phyloP scores from a whole-genome alignment of 2,113 vertebrate genomes.

The Kryptolebias marmoratus region DNA sequence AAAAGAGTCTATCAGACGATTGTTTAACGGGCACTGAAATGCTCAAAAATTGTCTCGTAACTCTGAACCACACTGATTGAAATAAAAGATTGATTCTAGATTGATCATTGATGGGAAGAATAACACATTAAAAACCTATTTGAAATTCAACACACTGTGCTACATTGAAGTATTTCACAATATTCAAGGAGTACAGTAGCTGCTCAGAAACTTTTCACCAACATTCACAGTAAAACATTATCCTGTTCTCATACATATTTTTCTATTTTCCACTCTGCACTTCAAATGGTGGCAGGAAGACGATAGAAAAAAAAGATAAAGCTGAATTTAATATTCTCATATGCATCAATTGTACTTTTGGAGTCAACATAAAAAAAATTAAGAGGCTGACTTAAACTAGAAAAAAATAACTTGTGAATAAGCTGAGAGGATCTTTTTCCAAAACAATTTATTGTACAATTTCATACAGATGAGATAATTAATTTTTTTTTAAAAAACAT shows the following conservation, averaged over 20 bases:
- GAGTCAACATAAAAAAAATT: background rate
- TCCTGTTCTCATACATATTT: background rate
- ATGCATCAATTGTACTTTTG: background rate
- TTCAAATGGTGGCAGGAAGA: background rate
- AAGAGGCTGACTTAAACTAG: background rate
- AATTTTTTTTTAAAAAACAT: background rate
- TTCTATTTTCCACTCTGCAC: background rate
- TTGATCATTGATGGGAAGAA: background rate
- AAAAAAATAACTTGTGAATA: background rate
- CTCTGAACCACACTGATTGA: background rate
- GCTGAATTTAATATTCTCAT: background rate
- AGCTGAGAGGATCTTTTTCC: background rate
- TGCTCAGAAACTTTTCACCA: background rate
- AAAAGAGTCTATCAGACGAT: conserved; percentile 12
- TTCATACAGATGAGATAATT: background rate
- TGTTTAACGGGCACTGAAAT: conserved; percentile 2
- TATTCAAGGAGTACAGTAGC: background rate
- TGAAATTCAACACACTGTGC: background rate
- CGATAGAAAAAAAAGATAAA: background rate
- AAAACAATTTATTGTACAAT: background rate
- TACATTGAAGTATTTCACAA: background rate
- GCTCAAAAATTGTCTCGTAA: background rate
- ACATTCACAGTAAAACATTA: background rate
- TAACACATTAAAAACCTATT: background rate
- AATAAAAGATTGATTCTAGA: background rate